Conservation (phyloP, 2,113 vertebrate genomes). For the Nerophis lumbriciformis region DNA sequence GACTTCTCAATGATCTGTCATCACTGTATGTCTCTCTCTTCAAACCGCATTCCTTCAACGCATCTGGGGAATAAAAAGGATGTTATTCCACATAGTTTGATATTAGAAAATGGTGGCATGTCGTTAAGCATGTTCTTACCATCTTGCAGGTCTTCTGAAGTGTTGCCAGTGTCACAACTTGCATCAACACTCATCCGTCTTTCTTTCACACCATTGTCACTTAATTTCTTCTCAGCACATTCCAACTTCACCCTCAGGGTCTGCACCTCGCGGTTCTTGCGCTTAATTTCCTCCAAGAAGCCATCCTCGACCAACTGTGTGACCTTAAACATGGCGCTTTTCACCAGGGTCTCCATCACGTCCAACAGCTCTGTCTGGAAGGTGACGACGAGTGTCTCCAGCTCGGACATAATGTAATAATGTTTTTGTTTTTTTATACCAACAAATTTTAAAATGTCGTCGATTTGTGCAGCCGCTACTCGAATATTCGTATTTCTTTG, state of each 20-base stretch:
- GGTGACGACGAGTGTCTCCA: conserved; percentile 60
- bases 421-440: not conserved
- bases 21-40: conserved; percentile 41
- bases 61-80: conserved; percentile 29
- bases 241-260: conserved; percentile 58
- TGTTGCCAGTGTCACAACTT: conserved; percentile 22
- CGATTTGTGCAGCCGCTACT: no score
- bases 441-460: not conserved
- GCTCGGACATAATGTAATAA: conserved; percentile 51
- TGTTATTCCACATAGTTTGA: no score
- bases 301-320: conserved; percentile 69
- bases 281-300: conserved; percentile 65
- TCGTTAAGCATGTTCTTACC: conserved; percentile 30
- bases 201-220: conserved; percentile 18
- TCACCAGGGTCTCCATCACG: conserved; percentile 72
- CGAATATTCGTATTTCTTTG: not conserved
- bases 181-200: conserved; percentile 33
- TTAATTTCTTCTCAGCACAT: conserved; percentile 48
- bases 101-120: not conserved
- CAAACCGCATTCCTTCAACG: conserved; percentile 18
- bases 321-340: conserved; percentile 70
- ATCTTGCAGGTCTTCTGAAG: conserved; percentile 12
- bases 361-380: conserved; percentile 73
- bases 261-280: conserved; percentile 60
- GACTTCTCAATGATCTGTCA: conserved; percentile 38